These are phyloP conservation scores for Meloidogyne floridensis DNA, from an alignment of 1,140 invertebrate species.

Conservation along the genomic window DNA sequence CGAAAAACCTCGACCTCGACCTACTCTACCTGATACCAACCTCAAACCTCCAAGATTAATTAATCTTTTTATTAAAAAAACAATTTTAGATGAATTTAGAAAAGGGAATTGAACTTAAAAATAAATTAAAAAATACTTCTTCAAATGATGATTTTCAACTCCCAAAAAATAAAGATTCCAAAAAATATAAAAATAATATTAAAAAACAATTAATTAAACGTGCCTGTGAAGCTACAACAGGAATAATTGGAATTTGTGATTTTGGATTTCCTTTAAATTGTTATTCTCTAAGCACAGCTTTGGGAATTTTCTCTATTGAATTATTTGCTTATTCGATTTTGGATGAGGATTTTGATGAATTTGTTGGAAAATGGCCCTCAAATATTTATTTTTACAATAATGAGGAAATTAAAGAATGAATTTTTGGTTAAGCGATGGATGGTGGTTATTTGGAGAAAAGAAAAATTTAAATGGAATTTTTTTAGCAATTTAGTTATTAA, in stretches of 20 bases:
- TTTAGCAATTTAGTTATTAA: too few relatives aligned
- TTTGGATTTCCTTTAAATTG: neutral
- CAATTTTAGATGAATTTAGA: neutral
- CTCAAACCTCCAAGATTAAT: too few relatives aligned
- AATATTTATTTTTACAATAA: neutral
- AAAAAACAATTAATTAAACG: neutral
- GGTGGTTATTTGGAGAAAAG: too few relatives aligned
- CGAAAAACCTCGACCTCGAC: too few relatives aligned
- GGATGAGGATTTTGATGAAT: neutral
- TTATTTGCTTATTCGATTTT: neutral
- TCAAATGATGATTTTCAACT: neutral
- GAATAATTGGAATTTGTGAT: neutral
- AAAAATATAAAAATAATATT: neutral
- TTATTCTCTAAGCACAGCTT: neutral
- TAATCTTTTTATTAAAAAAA: neutral
- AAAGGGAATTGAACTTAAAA: neutral
- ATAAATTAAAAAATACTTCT: neutral
- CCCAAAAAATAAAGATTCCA: neutral
- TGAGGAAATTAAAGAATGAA: neutral
- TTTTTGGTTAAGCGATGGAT: too few relatives aligned
- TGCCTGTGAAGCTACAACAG: neutral
- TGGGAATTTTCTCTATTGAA: neutral
- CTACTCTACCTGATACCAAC: too few relatives aligned
- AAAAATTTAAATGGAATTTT: too few relatives aligned
- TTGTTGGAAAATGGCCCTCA: conserved; percentile 8